phyloP scores from a whole-genome alignment of 2,888 invertebrate genomes.

The Andricus quercusramuli region DNA sequence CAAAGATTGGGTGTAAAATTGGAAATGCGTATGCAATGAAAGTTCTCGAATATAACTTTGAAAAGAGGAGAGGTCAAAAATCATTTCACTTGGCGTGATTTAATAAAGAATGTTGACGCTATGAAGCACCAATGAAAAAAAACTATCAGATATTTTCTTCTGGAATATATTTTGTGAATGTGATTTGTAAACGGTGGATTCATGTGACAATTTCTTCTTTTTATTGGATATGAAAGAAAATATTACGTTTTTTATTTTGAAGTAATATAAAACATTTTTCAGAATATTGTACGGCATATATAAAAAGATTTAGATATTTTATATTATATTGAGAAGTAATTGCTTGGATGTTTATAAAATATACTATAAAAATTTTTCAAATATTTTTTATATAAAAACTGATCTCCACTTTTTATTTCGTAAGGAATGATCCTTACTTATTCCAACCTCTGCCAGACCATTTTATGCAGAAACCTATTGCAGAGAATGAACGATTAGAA shows the following conservation, averaged over 20 bases:
- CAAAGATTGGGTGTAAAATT: too few species aligned
- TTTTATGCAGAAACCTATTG: too few species aligned
- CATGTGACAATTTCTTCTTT: not conserved
- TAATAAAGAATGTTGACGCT: not conserved
- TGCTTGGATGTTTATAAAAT: not conserved
- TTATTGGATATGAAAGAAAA: not conserved
- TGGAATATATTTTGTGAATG: not conserved
- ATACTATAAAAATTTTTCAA: not conserved
- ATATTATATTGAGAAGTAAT: too few species aligned
- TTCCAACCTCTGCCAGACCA: too few species aligned
- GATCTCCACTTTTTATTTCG: too few species aligned
- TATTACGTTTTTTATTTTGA: not conserved
- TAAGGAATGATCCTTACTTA: too few species aligned
- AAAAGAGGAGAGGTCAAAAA: not conserved
- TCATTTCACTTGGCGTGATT: not conserved
- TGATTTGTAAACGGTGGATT: not conserved
- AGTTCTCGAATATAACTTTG: not conserved
- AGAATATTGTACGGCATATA: not conserved
- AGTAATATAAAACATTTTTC: not conserved
- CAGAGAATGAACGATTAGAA: too few species aligned
- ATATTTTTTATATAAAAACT: not conserved
- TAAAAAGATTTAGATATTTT: not conserved
- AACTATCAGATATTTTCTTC: not conserved
- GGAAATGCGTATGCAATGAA: too few species aligned
- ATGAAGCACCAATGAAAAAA: not conserved